phyloP scores from a whole-genome alignment of 2,797 vertebrate genomes.

The Spheniscus humboldti region DNA sequence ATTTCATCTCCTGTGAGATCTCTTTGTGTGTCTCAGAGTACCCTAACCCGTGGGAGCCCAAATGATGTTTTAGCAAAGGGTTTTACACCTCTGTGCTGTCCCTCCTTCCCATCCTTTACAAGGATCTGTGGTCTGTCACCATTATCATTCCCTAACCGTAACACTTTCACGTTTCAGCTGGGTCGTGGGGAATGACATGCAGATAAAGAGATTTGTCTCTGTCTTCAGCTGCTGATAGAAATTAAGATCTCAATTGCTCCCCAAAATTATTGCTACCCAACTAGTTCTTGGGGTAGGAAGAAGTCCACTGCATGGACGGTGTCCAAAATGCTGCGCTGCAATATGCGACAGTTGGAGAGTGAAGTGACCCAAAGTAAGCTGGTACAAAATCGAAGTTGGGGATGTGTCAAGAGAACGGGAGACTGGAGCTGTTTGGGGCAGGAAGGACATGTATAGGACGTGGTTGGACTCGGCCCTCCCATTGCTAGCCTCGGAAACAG shows the following conservation, averaged over 20 bases:
- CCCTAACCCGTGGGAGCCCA: background rate
- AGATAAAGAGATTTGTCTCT: background rate
- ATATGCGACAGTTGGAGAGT: background rate
- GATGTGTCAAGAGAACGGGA: background rate
- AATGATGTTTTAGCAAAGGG: background rate
- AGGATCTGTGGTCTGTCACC: background rate
- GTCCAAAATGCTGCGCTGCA: background rate
- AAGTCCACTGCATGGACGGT: background rate
- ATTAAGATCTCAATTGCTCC: background rate
- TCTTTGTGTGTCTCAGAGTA: background rate
- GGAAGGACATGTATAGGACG: rapidly evolving
- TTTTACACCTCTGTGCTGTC: background rate
- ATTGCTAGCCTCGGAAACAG: background rate
- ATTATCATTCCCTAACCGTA: rapidly evolving
- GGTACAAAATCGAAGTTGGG: background rate
- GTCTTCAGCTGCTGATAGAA: background rate
- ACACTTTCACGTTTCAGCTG: background rate
- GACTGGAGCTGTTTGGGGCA: background rate
- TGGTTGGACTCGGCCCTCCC: background rate
- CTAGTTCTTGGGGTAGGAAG: background rate
- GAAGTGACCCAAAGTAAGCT: background rate
- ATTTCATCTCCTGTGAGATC: background rate
- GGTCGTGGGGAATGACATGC: background rate
- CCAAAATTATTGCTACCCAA: background rate
- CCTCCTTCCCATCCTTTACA: background rate